Evolutionary conservation across 2,888 invertebrate genomes (phyloP).

Genomic region (Odontocolon sp.): DNA sequence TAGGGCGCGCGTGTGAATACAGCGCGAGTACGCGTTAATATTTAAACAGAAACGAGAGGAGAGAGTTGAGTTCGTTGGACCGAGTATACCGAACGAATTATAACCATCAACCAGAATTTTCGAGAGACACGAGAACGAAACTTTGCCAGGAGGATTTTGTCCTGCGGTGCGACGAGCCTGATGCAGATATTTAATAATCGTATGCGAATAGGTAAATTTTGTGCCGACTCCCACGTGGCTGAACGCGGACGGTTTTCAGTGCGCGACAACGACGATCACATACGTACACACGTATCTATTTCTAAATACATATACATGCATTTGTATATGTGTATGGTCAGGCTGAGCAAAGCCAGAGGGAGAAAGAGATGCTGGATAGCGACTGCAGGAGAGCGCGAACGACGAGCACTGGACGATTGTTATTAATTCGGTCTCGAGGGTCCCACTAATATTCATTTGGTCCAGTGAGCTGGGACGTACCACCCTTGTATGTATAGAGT

Average conservation of each 20-base stretch:
- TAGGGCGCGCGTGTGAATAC: too few relatives aligned
- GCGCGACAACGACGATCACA: not conserved
- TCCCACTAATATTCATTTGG: constrained; percentile 79
- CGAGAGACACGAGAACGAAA: not conserved
- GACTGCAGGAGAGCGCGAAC: constrained; percentile 15
- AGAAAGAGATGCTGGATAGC: not conserved
- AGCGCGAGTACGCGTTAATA: not conserved
- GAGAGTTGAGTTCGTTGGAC: not conserved
- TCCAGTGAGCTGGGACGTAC: constrained; percentile 64
- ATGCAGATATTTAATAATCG: not conserved
- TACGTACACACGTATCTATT: too few relatives aligned
- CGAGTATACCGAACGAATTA: not conserved
- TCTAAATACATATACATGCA: not conserved
- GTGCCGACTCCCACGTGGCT: not conserved
- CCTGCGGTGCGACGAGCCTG: not conserved
- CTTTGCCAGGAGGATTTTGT: constrained; percentile 3
- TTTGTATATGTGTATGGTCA: not conserved
- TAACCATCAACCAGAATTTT: not conserved
- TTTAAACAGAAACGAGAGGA: too few relatives aligned
- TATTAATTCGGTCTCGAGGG: constrained; percentile 79
- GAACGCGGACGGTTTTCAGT: not conserved
- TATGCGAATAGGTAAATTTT: not conserved
- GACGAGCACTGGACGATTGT: constrained; percentile 66
- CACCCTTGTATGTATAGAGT: constrained; percentile 53
- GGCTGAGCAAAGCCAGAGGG: not conserved